Conservation (phyloP, 1,140 invertebrate species). For the Manduca sexta region DNA sequence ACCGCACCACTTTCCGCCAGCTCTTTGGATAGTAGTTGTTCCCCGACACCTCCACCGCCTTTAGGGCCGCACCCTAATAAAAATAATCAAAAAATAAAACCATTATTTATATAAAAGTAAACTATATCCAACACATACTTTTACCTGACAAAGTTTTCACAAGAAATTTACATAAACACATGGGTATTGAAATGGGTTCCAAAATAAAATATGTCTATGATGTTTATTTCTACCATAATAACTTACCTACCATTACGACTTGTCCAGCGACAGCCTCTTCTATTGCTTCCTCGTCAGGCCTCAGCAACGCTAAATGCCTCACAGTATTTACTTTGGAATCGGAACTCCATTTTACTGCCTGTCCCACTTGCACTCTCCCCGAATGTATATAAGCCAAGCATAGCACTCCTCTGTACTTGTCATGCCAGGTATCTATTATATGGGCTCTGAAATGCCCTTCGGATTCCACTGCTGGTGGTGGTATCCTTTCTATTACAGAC, state of each 20-base stretch:
- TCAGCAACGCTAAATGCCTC: constrained; percentile 85
- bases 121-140: too few species aligned
- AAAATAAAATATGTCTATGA: too few species aligned
- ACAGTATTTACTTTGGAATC: constrained; percentile 84
- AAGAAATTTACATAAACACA: too few species aligned
- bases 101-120: too few species aligned
- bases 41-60: constrained; percentile 63
- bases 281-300: constrained; percentile 83
- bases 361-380: constrained; percentile 81
- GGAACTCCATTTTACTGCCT: constrained; percentile 75
- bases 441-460: constrained; percentile 83
- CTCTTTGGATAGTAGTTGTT: constrained; percentile 50
- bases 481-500: constrained; percentile 85
- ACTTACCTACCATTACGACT: constrained; percentile 71
- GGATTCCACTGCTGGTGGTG: constrained; percentile 79
- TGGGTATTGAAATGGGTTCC: too few species aligned
- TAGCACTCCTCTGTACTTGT: constrained; percentile 89
- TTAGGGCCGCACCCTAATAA: constrained; percentile 59
- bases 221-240: too few species aligned
- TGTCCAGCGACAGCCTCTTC: constrained; percentile 77
- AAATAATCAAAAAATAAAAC: neutral
- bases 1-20: constrained; percentile 28
- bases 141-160: too few species aligned
- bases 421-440: constrained; percentile 96
- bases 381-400: constrained; percentile 86